Evolutionary conservation across 2,113 vertebrate genomes (phyloP).

Genomic region (Antechinus flavipes): DNA sequence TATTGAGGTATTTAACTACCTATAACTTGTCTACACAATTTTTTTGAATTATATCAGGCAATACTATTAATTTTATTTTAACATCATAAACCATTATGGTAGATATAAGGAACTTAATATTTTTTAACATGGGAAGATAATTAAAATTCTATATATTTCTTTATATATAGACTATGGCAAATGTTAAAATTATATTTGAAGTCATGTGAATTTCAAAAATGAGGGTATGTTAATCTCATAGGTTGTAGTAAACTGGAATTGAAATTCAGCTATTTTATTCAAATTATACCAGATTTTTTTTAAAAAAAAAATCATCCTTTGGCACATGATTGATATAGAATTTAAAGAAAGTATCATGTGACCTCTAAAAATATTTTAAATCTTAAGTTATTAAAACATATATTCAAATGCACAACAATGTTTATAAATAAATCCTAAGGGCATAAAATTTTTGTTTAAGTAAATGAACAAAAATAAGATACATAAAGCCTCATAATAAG

Average conservation of each 20-base stretch:
- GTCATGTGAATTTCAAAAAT: too few relatives aligned
- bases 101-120: too few relatives aligned
- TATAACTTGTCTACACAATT: too few relatives aligned
- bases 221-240: too few relatives aligned
- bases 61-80: too few relatives aligned
- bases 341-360: too few relatives aligned
- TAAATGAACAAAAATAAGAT: background rate
- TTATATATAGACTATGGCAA: background rate
- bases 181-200: background rate
- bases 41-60: too few relatives aligned
- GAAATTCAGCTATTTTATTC: background rate
- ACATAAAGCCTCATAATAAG: background rate
- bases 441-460: background rate
- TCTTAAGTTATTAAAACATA: background rate
- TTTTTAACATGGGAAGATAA: background rate
- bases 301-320: background rate
- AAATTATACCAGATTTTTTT: background rate
- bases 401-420: background rate
- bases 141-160: background rate
- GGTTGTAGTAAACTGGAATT: background rate
- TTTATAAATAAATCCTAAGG: background rate
- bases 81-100: too few relatives aligned
- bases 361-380: background rate
- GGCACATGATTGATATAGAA: background rate
- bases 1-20: too few relatives aligned